Percentiles rank a stretch among this genome's conserved stretches.
These are phyloP conservation scores for Eufriesea mexicana DNA, from an alignment of 1,140 invertebrate species.

Conservation along the genomic window DNA sequence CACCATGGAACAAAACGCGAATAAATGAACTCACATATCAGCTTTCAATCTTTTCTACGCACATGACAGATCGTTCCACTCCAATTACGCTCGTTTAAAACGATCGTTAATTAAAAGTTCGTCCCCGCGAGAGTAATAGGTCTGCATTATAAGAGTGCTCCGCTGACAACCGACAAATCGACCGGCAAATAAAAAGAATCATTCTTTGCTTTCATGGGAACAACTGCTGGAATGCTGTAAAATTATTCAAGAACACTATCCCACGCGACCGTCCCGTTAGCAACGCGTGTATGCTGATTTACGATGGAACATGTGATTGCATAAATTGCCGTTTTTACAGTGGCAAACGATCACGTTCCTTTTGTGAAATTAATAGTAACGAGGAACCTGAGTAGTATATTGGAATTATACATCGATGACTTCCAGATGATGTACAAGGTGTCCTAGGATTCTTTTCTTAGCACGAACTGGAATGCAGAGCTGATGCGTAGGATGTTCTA, in stretches of 20 bases:
- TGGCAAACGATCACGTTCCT: not conserved
- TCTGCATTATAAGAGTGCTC: constrained; percentile 28
- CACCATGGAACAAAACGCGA: not conserved
- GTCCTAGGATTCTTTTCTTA: too few species aligned
- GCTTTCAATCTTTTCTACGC: constrained; percentile 42
- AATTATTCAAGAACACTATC: constrained; percentile 5
- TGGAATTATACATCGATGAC: too few species aligned
- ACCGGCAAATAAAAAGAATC: constrained; percentile 28
- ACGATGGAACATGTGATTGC: not conserved
- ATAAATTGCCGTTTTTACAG: not conserved
- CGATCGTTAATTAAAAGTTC: constrained; percentile 49
- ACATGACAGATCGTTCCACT: constrained; percentile 49
- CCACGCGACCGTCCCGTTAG: not conserved
- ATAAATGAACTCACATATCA: constrained; percentile 46
- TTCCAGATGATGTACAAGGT: too few species aligned
- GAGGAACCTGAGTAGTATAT: too few species aligned
- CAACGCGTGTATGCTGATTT: not conserved
- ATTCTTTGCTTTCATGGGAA: not conserved
- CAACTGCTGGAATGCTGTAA: not conserved
- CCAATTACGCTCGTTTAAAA: constrained; percentile 49
- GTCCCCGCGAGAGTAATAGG: constrained; percentile 22
- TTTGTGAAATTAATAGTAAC: too few species aligned
- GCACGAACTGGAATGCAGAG: too few species aligned
- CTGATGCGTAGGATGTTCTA: too few species aligned
- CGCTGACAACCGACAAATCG: constrained; percentile 31